These are phyloP conservation scores for Melipona quadrifasciata DNA, from an alignment of 1,140 invertebrate species.

Conservation along the genomic window DNA sequence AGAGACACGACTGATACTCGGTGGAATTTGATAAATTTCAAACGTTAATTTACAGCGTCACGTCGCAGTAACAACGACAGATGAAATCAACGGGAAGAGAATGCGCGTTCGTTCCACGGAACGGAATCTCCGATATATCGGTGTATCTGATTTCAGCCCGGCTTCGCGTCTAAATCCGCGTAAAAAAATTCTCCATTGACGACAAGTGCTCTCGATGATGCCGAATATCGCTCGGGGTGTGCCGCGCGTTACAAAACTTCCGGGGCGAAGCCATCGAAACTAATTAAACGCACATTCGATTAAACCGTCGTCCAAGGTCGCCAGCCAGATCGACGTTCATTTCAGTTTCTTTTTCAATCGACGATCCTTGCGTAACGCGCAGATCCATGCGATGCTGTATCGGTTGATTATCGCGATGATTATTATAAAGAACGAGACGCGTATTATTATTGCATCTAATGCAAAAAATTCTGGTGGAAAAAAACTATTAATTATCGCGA, in stretches of 20 bases:
- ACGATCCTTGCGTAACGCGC: constrained; percentile 13
- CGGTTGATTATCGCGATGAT: not conserved
- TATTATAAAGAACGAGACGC: no score
- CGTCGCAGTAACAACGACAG: not conserved
- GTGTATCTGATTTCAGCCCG: not conserved
- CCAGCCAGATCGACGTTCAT: not conserved
- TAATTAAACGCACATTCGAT: constrained; percentile 33
- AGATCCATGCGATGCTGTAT: not conserved
- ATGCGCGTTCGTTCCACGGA: not conserved
- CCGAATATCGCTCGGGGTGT: not conserved
- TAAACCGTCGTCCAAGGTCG: constrained; percentile 15
- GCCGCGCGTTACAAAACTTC: not conserved
- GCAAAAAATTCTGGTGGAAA: not conserved
- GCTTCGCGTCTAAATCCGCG: not conserved
- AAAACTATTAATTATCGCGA: no score
- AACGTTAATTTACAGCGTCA: no score
- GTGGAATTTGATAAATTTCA: not conserved
- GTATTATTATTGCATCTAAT: not conserved
- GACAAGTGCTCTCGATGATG: not conserved
- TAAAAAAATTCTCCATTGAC: not conserved
- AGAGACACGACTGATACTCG: not conserved
- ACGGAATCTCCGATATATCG: constrained; percentile 5
- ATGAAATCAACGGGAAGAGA: not conserved
- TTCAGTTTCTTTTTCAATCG: constrained; percentile 2
- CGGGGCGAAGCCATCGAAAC: constrained; percentile 14